Conservation (phyloP, 2,888 invertebrate species). For the Tetramorium bicarinatum region DNA sequence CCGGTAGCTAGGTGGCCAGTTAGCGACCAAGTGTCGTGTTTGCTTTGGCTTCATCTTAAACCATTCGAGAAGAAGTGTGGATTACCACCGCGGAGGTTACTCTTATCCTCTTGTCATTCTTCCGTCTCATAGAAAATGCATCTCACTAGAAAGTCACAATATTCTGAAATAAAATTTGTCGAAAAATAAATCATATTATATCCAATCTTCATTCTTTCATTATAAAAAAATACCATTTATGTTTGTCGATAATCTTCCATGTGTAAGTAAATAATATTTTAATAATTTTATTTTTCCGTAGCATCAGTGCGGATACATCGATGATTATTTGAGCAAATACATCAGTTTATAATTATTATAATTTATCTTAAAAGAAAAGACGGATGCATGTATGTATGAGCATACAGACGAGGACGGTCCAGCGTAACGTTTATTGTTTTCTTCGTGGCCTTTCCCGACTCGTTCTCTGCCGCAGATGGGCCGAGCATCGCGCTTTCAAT, state of each 20-base stretch:
- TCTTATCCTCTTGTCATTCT: conserved; percentile 57
- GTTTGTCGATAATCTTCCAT: background rate
- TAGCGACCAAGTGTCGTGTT: conserved; percentile 83
- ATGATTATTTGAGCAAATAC: background rate
- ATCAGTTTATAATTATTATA: background rate
- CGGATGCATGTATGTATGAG: background rate
- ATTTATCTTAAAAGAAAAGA: background rate
- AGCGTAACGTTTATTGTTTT: conserved; percentile 30
- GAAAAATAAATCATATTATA: background rate
- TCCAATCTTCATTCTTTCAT: background rate
- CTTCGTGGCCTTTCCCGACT: conserved; percentile 12
- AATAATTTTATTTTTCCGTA: background rate
- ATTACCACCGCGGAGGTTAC: conserved; percentile 74
- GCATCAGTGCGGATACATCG: background rate
- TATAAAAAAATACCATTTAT: background rate
- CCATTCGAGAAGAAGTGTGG: conserved; percentile 76
- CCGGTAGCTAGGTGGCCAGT: conserved; percentile 84
- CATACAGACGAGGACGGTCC: background rate
- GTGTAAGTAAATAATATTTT: background rate
- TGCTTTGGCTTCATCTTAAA: conserved; percentile 83
- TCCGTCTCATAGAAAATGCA: background rate
- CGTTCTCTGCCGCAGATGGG: conserved; percentile 24
- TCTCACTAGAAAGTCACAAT: conserved; percentile 59
- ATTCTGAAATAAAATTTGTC: conserved; percentile 11
- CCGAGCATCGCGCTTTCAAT: conserved; percentile 78